These are phyloP conservation scores for Chloroceryle amazona DNA, from an alignment of 2,797 vertebrate genomes.

Conservation along the genomic window DNA sequence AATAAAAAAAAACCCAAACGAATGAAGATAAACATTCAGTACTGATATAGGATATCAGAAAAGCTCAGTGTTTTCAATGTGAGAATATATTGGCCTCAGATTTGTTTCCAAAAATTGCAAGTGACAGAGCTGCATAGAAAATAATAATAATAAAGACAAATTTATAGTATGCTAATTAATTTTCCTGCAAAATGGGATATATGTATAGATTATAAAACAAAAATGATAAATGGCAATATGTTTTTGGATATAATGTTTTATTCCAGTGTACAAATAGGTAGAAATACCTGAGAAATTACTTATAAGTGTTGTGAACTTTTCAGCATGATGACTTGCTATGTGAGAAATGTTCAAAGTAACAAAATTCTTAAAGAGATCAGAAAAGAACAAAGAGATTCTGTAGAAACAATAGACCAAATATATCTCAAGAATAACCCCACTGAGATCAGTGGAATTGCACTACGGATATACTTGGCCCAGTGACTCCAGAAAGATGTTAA, in stretches of 20 bases:
- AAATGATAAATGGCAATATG: background rate
- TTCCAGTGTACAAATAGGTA: background rate
- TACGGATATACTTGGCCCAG: constrained; percentile 66
- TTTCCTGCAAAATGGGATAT: background rate
- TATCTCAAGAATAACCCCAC: constrained; percentile 61
- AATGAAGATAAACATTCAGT: background rate
- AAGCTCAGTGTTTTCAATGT: background rate
- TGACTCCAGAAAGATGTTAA: constrained; percentile 75
- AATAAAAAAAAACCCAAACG: background rate
- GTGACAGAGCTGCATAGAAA: background rate
- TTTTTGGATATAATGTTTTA: background rate
- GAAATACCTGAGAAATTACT: background rate
- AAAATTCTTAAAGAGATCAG: constrained; percentile 54
- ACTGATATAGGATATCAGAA: background rate
- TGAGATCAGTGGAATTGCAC: constrained; percentile 71
- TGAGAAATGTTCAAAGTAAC: constrained; percentile 55
- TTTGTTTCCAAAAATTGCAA: background rate
- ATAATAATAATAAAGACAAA: background rate
- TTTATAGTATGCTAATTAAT: background rate
- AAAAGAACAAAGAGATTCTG: constrained; percentile 56
- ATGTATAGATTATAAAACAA: background rate
- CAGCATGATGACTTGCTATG: background rate
- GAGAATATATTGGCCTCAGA: background rate
- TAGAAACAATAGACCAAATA: constrained; percentile 60
- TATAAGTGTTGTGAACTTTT: background rate